These are phyloP conservation scores for Rissa tridactyla DNA, from an alignment of 2,113 vertebrate genomes.

Conservation along the genomic window DNA sequence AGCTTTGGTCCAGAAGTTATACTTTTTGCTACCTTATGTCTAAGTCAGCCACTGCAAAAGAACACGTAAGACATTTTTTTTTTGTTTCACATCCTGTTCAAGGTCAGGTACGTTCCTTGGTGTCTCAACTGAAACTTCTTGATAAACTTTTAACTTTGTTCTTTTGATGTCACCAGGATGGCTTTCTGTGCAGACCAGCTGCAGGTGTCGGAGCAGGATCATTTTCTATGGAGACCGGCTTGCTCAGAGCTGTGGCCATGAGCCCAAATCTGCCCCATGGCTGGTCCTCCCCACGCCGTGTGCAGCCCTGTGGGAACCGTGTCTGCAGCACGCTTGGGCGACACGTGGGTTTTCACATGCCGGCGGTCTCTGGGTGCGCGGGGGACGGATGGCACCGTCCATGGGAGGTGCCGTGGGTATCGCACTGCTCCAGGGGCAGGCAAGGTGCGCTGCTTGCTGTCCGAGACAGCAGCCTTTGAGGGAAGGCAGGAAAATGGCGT, in stretches of 20 bases:
- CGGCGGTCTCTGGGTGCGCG: rapidly evolving
- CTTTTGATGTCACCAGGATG: neutral
- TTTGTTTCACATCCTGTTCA: too few relatives aligned
- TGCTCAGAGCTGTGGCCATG: too few relatives aligned
- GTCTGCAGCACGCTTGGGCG: rapidly evolving
- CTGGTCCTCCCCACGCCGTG: rapidly evolving
- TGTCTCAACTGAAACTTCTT: too few relatives aligned
- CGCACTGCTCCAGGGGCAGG: neutral
- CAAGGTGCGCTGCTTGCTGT: neutral
- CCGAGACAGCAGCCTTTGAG: too few relatives aligned
- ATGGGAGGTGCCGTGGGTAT: neutral
- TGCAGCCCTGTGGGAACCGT: neutral
- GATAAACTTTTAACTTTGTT: too few relatives aligned
- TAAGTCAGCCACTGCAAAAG: too few relatives aligned
- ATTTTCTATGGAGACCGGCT: neutral
- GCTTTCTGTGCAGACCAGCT: neutral
- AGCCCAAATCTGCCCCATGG: neutral
- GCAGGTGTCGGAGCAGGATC: neutral
- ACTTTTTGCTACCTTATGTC: too few relatives aligned
- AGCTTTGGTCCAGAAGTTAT: neutral
- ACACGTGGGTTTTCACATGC: neutral
- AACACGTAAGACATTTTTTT: too few relatives aligned
- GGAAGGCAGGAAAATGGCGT: neutral
- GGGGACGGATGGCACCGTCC: neutral
- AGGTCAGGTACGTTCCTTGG: too few relatives aligned